Percentiles rank a stretch among this genome's conserved stretches.
Conservation (phyloP, 2,113 vertebrate genomes). For the Neopipo cinnamomea region DNA sequence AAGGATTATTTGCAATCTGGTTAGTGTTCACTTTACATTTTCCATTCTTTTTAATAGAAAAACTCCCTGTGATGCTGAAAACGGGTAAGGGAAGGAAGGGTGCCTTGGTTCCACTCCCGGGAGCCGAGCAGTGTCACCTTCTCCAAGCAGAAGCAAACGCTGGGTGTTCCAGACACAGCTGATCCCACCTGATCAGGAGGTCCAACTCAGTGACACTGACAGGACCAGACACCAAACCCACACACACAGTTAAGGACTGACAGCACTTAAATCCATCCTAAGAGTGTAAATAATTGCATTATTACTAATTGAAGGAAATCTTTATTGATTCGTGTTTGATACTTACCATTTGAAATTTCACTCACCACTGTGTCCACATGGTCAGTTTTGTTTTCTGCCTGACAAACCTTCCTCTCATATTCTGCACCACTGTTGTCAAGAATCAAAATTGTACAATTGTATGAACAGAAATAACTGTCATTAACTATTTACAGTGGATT, state of each 20-base stretch:
- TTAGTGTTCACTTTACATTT: neutral
- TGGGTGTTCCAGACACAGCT: accelerated
- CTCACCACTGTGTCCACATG: neutral
- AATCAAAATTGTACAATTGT: neutral
- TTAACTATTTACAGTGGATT: neutral
- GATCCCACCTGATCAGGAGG: accelerated
- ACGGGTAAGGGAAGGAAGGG: too few relatives aligned
- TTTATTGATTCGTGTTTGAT: neutral
- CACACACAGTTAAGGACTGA: neutral
- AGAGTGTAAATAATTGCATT: neutral
- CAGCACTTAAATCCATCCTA: neutral
- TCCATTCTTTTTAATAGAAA: neutral
- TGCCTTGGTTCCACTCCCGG: accelerated
- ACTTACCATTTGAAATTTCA: neutral
- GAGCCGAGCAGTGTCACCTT: accelerated
- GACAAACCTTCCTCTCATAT: neutral
- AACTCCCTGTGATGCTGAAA: accelerated
- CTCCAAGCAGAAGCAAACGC: accelerated
- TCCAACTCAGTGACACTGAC: accelerated
- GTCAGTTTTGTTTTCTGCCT: neutral
- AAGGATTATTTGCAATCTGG: neutral
- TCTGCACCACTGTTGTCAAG: neutral
- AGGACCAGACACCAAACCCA: accelerated
- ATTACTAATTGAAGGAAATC: neutral
- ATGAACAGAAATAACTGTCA: neutral